Evolutionary conservation across 37 sponge, comb jelly and placozoan species (phyloP).

Genomic region (Bolinopsis microptera): DNA sequence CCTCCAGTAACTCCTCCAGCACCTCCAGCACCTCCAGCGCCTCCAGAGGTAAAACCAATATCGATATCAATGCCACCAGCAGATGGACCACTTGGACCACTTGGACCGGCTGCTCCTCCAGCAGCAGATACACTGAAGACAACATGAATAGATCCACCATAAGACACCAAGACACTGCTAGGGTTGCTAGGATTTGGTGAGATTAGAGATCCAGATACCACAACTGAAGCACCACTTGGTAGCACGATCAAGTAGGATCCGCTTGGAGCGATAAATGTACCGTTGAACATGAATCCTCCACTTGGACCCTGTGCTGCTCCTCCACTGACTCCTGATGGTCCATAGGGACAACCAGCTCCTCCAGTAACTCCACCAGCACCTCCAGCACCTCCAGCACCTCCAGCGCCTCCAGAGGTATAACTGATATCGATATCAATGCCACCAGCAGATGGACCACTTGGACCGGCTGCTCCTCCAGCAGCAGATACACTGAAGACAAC

Average conservation of each 20-base stretch:
- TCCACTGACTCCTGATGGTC: neutral
- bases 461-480: neutral
- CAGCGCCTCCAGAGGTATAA: neutral
- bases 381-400: neutral
- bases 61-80: neutral
- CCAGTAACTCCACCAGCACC: constrained; percentile 9
- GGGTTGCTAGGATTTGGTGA: neutral
- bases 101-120: neutral
- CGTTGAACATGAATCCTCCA: neutral
- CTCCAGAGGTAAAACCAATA: neutral
- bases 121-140: too few species aligned
- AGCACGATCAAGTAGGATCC: neutral
- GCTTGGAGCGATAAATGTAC: neutral
- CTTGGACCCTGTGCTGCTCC: neutral
- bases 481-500: neutral
- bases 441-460: neutral
- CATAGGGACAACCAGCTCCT: neutral
- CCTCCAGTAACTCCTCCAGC: neutral
- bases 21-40: neutral
- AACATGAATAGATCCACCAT: too few species aligned
- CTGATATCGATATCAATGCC: neutral
- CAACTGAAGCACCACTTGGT: neutral
- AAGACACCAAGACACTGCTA: too few species aligned
- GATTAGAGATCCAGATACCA: neutral
- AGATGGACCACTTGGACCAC: neutral